Percentiles rank a stretch among this genome's conserved stretches.
Evolutionary conservation across 92 coral and sea anemone species (phyloP).

Genomic region (Montipora capitata): DNA sequence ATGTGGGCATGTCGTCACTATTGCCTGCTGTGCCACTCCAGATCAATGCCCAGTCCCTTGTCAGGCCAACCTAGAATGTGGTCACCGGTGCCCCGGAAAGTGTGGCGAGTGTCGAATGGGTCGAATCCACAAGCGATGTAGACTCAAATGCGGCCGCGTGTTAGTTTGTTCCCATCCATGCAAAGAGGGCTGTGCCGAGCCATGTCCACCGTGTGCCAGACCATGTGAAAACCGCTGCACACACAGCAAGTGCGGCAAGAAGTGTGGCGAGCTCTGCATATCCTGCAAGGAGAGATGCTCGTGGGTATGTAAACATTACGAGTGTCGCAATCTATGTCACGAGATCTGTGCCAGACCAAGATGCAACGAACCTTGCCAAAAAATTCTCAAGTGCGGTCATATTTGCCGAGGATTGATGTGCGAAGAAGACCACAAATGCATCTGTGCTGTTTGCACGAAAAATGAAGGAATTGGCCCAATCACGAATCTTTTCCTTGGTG

Average conservation of each 20-base stretch:
- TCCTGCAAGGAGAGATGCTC: conserved; percentile 77
- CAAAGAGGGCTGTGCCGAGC: conserved; percentile 55
- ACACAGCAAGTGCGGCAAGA: conserved; percentile 59
- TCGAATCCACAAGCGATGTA: conserved; percentile 68
- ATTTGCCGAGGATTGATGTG: conserved; percentile 81
- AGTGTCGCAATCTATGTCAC: conserved; percentile 76
- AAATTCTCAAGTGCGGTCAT: conserved; percentile 56
- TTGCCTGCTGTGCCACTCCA: conserved; percentile 54
- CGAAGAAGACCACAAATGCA: conserved; percentile 71
- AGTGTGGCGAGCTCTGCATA: conserved; percentile 78
- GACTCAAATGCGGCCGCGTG: conserved; percentile 66
- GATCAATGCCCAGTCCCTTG: conserved; percentile 69
- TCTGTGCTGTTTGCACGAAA: conserved; percentile 75
- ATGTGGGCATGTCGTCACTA: conserved; percentile 70
- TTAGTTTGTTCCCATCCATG: conserved; percentile 84
- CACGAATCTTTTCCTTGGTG: conserved; percentile 69
- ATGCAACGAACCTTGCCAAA: conserved; percentile 82
- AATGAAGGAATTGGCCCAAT: conserved; percentile 61
- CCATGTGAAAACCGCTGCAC: conserved; percentile 73
- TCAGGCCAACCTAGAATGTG: conserved; percentile 65
- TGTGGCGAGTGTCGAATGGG: conserved; percentile 76
- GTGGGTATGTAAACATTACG: conserved; percentile 85
- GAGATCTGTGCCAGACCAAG: conserved; percentile 86
- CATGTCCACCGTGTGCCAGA: conserved; percentile 86
- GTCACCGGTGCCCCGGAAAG: conserved; percentile 78